These are phyloP conservation scores for Malurus elegans DNA, from an alignment of 2,113 vertebrate species.

Conservation along the genomic window DNA sequence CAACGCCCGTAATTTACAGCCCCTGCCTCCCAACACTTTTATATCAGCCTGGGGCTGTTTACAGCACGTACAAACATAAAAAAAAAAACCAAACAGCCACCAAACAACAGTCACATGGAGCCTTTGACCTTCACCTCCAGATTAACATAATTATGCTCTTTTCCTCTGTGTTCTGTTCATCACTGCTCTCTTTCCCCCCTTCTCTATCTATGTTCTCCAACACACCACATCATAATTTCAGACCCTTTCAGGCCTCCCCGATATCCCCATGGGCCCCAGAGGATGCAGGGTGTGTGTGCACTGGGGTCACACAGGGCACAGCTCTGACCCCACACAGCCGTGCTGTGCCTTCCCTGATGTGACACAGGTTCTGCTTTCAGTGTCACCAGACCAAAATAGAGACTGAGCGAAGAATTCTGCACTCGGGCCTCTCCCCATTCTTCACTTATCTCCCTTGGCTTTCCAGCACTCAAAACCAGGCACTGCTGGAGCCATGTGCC, in stretches of 20 bases:
- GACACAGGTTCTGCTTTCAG: neutral
- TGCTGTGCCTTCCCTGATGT: neutral
- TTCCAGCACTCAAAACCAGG: neutral
- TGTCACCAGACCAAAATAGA: neutral
- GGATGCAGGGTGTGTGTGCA: neutral
- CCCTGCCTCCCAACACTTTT: neutral
- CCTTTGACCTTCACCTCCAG: slow-evolving; percentile 34
- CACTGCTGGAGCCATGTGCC: neutral
- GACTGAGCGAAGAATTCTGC: neutral
- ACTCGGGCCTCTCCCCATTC: neutral
- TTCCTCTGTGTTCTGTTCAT: neutral
- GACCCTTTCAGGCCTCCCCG: neutral
- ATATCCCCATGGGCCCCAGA: rapidly evolving
- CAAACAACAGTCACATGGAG: neutral
- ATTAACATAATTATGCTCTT: neutral
- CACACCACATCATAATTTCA: neutral
- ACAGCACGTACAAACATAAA: neutral
- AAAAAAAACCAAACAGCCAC: neutral
- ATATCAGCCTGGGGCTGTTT: neutral
- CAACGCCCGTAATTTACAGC: neutral
- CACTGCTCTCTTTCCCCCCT: neutral
- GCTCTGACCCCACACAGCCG: neutral
- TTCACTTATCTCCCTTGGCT: neutral
- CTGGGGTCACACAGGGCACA: neutral
- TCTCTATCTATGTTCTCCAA: neutral